Evolutionary conservation across 2,888 invertebrate genomes (phyloP).

Genomic region (Anarsia innoxiella): DNA sequence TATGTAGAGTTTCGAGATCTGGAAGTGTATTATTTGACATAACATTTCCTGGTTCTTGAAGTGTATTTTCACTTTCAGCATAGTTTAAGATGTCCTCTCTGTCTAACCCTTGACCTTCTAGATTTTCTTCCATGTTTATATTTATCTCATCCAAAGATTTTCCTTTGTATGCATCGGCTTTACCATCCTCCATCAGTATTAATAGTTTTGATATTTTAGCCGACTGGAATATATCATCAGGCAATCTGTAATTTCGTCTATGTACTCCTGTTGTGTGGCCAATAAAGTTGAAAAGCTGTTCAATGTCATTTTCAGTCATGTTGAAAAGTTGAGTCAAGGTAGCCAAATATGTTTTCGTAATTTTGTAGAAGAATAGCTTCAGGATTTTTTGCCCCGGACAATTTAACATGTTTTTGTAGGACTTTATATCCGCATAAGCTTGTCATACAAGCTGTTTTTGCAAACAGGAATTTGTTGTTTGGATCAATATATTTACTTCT

Average conservation of each 20-base stretch:
- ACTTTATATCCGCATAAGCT: slow-evolving; percentile 17
- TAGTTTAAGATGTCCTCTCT: slow-evolving; percentile 20
- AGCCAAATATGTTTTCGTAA: slow-evolving; percentile 31
- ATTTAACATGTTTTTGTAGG: slow-evolving; percentile 22
- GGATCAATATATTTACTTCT: slow-evolving; percentile 14
- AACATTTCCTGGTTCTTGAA: background rate
- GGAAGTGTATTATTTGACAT: background rate
- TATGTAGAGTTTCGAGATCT: too few species aligned
- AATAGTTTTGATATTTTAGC: slow-evolving; percentile 31
- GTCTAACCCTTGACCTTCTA: slow-evolving; percentile 18
- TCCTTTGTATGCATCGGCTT: slow-evolving; percentile 25
- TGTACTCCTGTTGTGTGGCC: slow-evolving; percentile 24
- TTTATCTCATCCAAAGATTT: slow-evolving; percentile 18
- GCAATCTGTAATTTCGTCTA: slow-evolving; percentile 24
- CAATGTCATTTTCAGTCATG: slow-evolving; percentile 29
- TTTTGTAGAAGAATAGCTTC: slow-evolving; percentile 27
- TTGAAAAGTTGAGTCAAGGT: slow-evolving; percentile 29
- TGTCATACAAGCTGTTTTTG: background rate
- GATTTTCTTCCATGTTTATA: slow-evolving; percentile 23
- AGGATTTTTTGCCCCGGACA: slow-evolving; percentile 26
- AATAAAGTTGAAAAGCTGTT: slow-evolving; percentile 29
- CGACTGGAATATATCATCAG: slow-evolving; percentile 28
- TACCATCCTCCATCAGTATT: slow-evolving; percentile 29
- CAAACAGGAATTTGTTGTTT: slow-evolving; percentile 15
- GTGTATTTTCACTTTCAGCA: slow-evolving; percentile 7